These are phyloP conservation scores for Actinia equina DNA, from an alignment of 64 coral and sea anemone species.

Conservation along the genomic window DNA sequence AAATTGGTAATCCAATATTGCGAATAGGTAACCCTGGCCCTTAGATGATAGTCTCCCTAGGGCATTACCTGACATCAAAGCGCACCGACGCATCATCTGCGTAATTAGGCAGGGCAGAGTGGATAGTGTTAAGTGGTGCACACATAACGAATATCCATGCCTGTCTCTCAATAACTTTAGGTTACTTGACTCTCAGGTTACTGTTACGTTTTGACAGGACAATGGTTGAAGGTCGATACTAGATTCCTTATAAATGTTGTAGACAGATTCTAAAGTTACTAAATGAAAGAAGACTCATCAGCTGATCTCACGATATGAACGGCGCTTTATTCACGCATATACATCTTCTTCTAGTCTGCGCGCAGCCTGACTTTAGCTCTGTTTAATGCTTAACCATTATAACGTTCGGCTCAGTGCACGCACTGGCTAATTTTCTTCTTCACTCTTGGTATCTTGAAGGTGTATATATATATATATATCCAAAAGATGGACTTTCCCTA, in stretches of 20 bases:
- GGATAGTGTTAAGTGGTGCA: neutral
- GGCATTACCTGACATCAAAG: neutral
- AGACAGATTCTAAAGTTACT: neutral
- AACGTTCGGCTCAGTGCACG: too few relatives aligned
- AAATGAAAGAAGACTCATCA: neutral
- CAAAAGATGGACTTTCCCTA: too few relatives aligned
- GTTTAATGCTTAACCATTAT: too few relatives aligned
- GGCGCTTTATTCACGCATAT: neutral
- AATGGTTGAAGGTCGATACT: neutral
- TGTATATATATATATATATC: too few relatives aligned
- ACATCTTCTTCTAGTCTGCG: too few relatives aligned
- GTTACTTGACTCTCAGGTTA: neutral
- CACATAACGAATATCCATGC: neutral
- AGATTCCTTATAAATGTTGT: neutral
- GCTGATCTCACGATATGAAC: neutral
- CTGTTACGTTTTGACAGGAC: neutral
- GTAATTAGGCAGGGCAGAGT: constrained; percentile 1
- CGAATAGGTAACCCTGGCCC: neutral
- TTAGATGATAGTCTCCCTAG: neutral
- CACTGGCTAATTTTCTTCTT: too few relatives aligned
- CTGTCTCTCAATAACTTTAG: neutral
- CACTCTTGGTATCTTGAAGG: too few relatives aligned
- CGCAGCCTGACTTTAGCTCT: too few relatives aligned
- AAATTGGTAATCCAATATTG: constrained; percentile 1
- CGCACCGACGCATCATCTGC: neutral